A percentile compares a stretch with the other conserved stretches of the same genome.
Conservation (phyloP, 2,113 vertebrate genomes). For the Rhea pennata region DNA sequence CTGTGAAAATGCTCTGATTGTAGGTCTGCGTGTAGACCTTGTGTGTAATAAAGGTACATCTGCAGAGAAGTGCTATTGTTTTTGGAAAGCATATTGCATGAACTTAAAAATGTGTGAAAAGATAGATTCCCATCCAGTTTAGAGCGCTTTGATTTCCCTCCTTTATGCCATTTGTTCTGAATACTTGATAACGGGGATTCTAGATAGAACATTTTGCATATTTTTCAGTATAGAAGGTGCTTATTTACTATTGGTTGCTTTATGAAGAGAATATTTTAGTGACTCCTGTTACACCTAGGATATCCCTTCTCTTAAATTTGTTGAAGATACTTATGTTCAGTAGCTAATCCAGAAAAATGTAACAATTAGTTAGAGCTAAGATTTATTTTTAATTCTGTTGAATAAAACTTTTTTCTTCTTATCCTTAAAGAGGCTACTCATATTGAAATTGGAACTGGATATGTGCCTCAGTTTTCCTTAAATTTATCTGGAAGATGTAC, state of each 20-base stretch:
- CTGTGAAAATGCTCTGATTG: not conserved
- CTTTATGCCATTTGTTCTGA: not conserved
- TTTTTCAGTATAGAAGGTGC: not conserved
- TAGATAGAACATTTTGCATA: not conserved
- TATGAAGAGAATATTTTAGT: not conserved
- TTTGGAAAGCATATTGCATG: not conserved
- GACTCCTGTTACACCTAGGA: not conserved
- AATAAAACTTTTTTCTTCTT: not conserved
- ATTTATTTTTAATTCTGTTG: not conserved
- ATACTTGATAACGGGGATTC: not conserved
- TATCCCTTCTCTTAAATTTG: not conserved
- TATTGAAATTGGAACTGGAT: not conserved
- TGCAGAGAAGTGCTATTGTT: not conserved
- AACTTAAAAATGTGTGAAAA: not conserved
- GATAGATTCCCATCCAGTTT: not conserved
- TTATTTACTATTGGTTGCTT: not conserved
- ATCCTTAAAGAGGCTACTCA: not conserved
- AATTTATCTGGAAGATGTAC: not conserved
- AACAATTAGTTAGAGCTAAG: not conserved
- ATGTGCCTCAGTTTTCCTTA: not conserved
- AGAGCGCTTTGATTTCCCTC: not conserved
- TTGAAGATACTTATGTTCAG: not conserved
- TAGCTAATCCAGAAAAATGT: not conserved
- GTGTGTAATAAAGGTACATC: not conserved
- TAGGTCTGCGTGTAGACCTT: not conserved